Conservation (phyloP, 2,797 vertebrate species). For the Cephalopachus bancanus region DNA sequence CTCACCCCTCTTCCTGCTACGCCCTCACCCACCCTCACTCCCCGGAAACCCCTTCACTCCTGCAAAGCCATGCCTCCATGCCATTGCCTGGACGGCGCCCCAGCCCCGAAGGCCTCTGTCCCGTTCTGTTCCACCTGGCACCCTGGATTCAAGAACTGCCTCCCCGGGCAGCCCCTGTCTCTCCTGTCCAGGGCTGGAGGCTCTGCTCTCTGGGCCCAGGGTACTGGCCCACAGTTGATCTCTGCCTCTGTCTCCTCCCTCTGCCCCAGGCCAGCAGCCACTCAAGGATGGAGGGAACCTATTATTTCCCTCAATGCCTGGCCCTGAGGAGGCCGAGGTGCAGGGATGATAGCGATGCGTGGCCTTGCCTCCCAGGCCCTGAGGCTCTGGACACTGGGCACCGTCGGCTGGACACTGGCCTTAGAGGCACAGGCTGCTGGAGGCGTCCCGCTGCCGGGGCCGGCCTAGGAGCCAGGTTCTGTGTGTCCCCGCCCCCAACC, state of each 20-base stretch:
- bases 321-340: not conserved
- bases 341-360: too few relatives aligned
- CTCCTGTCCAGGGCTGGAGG: not conserved
- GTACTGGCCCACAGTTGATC: not conserved
- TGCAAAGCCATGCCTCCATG: not conserved
- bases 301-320: not conserved
- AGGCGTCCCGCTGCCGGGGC: not conserved
- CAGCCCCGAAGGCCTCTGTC: not conserved
- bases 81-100: not conserved
- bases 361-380: not conserved
- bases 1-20: too few relatives aligned
- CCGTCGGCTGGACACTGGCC: not conserved
- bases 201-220: not conserved
- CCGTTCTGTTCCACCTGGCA: not conserved
- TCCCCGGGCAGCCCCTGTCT: not conserved
- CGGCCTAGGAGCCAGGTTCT: not conserved
- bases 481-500: not conserved
- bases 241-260: fast-evolving
- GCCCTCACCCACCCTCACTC: not conserved
- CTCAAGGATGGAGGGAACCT: not conserved
- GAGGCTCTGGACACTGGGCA: not conserved
- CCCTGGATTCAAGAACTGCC: not conserved
- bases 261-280: not conserved
- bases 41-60: not conserved
- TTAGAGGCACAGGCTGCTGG: not conserved